Base-by-base conservation (phyloP, 2,888 invertebrate genomes). In the Acanthosoma haemorrhoidale region DNA sequence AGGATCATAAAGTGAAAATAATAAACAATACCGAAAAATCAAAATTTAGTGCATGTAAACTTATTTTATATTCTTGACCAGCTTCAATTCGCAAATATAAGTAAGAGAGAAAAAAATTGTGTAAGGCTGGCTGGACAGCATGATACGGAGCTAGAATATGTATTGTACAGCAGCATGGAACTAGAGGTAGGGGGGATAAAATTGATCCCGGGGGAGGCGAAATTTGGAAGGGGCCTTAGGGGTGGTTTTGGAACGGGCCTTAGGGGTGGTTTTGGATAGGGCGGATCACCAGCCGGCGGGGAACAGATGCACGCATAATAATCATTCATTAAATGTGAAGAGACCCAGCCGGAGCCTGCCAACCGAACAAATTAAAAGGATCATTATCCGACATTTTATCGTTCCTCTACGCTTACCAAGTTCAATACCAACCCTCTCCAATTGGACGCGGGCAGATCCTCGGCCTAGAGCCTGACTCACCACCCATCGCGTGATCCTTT, bases 331-430 rank as follows among this genome's bases (percentile, higher is more conserved):
- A 51, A 51, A 51, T 51, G 25, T 51, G 25, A 25, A 51, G 25
- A n/a, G n/a, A n/a, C n/a, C n/a, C 51, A 51, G 51, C 25, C 51
- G 25, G n/a, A n/a, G 25, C 25, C 51, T n/a, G n/a, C 2, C 51
- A 51, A 25, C n/a, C n/a, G n/a, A n/a, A n/a, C n/a, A n/a, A 51
- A 51, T 51, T 51, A 51, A 51, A 51, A 51, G 51, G 51, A 25
- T 51, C 51, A 51, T 51, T 51, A 51, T 51, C 51, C 21, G 21
- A 51, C 51, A 25, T 51, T 25, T 51, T 25, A 51, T 16, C 51
- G 6, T 25, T 25, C 51, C 25, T 51, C 51, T 25, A 51, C n/a
- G n/a, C n/a, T n/a, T n/a, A n/a, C n/a, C n/a, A n/a, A n/a, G n/a
- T n/a, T n/a, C n/a, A n/a, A n/a, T n/a, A n/a, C n/a, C 13, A n/a